phyloP scores from a whole-genome alignment of 2,113 vertebrate genomes.

The Oceanites oceanicus region DNA sequence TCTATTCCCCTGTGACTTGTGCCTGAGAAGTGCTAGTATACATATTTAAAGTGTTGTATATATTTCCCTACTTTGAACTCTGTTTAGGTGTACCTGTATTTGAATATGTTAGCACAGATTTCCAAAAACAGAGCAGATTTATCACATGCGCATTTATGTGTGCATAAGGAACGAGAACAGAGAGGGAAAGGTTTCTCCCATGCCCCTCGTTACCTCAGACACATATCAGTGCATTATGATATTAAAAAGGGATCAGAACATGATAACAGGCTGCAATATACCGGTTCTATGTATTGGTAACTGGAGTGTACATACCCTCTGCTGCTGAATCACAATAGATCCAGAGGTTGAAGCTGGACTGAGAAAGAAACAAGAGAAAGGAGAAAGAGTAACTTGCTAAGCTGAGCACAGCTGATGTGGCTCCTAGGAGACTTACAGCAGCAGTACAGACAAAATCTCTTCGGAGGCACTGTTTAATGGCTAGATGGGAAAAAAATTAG shows the following conservation, averaged over 20 bases:
- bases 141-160: not conserved
- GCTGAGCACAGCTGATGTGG: not conserved
- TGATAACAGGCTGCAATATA: not conserved
- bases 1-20: not conserved
- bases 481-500: not conserved
- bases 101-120: not conserved
- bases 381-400: not conserved
- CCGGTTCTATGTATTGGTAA: not conserved
- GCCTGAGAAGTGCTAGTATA: not conserved
- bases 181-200: not conserved
- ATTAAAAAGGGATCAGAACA: not conserved
- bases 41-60: not conserved
- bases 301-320: not conserved
- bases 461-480: not conserved
- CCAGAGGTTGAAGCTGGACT: not conserved
- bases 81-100: rapidly evolving
- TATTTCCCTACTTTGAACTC: not conserved
- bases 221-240: not conserved
- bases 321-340: not conserved
- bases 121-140: not conserved
- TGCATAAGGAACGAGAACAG: not conserved
- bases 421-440: not conserved
- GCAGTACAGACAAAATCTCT: not conserved
- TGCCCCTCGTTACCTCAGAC: rapidly evolving
- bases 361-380: not conserved